Conservation (phyloP, 1,140 invertebrate species). For the Drosophila nebulosa region DNA sequence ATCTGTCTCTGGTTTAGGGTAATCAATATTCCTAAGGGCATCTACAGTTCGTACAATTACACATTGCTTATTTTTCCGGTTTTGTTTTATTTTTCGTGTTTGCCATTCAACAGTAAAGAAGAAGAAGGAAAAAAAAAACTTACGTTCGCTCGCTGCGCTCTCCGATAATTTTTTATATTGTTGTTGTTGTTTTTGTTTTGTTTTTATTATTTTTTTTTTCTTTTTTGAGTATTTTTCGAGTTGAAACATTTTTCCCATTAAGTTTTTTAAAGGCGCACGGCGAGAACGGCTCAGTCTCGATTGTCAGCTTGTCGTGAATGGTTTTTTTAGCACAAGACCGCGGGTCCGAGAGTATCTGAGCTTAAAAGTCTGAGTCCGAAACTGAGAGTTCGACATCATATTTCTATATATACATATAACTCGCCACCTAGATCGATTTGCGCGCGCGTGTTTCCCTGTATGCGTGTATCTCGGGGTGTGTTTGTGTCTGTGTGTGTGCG, state of each 20-base stretch:
- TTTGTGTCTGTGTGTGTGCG: constrained; percentile 13
- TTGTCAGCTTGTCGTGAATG: constrained; percentile 77
- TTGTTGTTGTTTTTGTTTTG: constrained; percentile 36
- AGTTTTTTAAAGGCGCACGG: constrained; percentile 75
- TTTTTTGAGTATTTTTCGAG: constrained; percentile 37
- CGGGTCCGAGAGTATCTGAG: constrained; percentile 24
- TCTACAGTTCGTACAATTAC: constrained; percentile 20
- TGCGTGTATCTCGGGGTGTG: neutral
- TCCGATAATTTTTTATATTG: constrained; percentile 56
- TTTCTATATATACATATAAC: constrained; percentile 55
- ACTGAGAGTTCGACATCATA: constrained; percentile 56
- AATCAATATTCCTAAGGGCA: constrained; percentile 30
- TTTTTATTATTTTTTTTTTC: constrained; percentile 32
- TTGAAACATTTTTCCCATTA: constrained; percentile 74
- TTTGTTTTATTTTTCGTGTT: constrained; percentile 73
- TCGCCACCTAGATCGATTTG: constrained; percentile 20
- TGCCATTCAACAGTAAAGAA: constrained; percentile 53
- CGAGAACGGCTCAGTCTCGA: constrained; percentile 76
- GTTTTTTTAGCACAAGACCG: constrained; percentile 71
- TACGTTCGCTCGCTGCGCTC: constrained; percentile 45
- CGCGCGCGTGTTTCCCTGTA: neutral
- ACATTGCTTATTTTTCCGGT: constrained; percentile 58
- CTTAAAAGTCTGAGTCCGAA: neutral
- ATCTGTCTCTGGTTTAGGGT: no score
- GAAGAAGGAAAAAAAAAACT: constrained; percentile 46